Conservation (phyloP, 2,113 vertebrate genomes). For the Hepsetus odoe region DNA sequence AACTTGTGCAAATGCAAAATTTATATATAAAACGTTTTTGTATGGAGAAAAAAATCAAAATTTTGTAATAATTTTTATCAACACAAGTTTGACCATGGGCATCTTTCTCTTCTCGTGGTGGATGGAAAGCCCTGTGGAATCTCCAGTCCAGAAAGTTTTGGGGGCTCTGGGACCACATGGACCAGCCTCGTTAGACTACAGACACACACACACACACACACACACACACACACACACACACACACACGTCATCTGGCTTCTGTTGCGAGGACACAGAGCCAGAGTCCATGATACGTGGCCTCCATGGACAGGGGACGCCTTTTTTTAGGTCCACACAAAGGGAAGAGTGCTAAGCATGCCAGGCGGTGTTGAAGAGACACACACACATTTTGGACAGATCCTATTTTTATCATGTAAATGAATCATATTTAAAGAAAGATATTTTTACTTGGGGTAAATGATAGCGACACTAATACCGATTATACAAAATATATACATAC, state of each 20-base stretch:
- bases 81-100: constrained; percentile 82
- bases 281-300: constrained; percentile 37
- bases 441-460: constrained; percentile 94
- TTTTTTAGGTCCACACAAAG: constrained; percentile 67
- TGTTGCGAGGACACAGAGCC: constrained; percentile 27
- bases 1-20: constrained; percentile 98
- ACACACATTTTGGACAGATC: constrained; percentile 89
- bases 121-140: constrained; percentile 5
- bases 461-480: constrained; percentile 55
- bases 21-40: constrained; percentile 96
- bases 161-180: constrained; percentile 27
- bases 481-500: constrained; percentile 51
- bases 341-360: constrained; percentile 84
- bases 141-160: constrained; percentile 3
- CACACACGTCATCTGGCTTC: constrained; percentile 40
- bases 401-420: constrained; percentile 98
- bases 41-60: constrained; percentile 84
- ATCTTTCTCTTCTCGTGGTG: constrained; percentile 52
- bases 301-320: constrained; percentile 41
- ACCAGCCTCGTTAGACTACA: constrained; percentile 39
- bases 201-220: constrained; percentile 12
- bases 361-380: constrained; percentile 84
- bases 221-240: constrained; percentile 32
- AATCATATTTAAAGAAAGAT: constrained; percentile 91
- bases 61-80: constrained; percentile 99